These are phyloP conservation scores for Panagrolaimus sp. DNA, from an alignment of 1,140 invertebrate species.

Conservation along the genomic window DNA sequence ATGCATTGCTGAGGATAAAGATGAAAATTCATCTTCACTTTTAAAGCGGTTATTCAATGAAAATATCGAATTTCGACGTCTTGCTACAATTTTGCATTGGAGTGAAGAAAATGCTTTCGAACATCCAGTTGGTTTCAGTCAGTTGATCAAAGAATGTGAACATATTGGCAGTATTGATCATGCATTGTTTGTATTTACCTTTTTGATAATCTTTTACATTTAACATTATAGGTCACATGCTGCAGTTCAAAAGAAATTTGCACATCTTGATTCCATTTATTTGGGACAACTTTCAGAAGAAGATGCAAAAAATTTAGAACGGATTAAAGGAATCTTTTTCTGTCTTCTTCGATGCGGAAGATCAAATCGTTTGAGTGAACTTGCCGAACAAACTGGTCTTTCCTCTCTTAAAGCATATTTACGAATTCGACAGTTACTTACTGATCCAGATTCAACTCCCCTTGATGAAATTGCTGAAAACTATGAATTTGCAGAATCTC, in stretches of 20 bases:
- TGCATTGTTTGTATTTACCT: conserved; percentile 20
- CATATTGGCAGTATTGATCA: conserved; percentile 8
- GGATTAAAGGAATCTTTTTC: conserved; percentile 26
- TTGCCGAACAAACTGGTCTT: conserved; percentile 25
- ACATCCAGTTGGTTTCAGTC: conserved; percentile 23
- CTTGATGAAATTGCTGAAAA: conserved; percentile 25
- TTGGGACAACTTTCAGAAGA: conserved; percentile 11
- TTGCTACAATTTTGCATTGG: conserved; percentile 37
- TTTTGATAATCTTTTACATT: conserved; percentile 23
- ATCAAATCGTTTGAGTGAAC: conserved; percentile 24
- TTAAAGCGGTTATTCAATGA: conserved; percentile 29
- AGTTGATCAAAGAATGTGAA: conserved; percentile 18
- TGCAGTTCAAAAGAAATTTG: background rate
- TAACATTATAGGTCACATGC: conserved; percentile 23
- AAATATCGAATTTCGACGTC: conserved; percentile 29
- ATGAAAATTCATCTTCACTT: conserved; percentile 26
- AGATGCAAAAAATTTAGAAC: conserved; percentile 19
- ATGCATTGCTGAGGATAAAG: conserved; percentile 15
- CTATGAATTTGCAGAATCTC: conserved; percentile 27
- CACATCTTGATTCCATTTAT: conserved; percentile 5
- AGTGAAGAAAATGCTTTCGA: conserved; percentile 29
- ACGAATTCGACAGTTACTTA: conserved; percentile 32
- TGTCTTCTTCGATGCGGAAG: conserved; percentile 29
- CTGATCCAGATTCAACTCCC: conserved; percentile 28
- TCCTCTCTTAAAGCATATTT: conserved; percentile 25